Percentiles rank a stretch among this genome's conserved stretches.
phyloP scores from a whole-genome alignment of 2,797 vertebrate species.

The Gymnothorax javanicus region DNA sequence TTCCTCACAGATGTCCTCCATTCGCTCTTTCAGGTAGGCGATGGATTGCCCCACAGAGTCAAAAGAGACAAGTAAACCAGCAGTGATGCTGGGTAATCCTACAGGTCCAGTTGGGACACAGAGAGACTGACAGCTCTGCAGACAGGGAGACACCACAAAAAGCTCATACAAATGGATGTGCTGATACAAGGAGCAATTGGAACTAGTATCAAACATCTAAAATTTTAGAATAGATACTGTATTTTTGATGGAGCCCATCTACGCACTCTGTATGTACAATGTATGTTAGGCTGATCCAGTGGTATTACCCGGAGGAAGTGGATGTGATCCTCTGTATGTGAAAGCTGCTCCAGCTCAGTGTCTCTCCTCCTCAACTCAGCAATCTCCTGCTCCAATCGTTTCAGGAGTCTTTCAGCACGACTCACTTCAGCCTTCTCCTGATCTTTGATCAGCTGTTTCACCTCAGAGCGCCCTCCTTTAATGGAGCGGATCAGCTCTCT shows the following conservation, averaged over 20 bases:
- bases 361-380: slow-evolving; percentile 20
- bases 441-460: slow-evolving; percentile 47
- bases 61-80: too few relatives aligned
- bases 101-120: not conserved
- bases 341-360: slow-evolving; percentile 22
- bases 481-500: slow-evolving; percentile 42
- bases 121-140: slow-evolving; percentile 29
- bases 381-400: slow-evolving; percentile 38
- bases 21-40: too few relatives aligned
- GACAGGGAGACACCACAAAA: not conserved
- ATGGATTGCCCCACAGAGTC: too few relatives aligned
- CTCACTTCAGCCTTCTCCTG: slow-evolving; percentile 42
- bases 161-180: not conserved
- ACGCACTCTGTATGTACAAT: not conserved
- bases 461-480: slow-evolving; percentile 32
- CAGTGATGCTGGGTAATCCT: too few relatives aligned
- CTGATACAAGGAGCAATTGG: not conserved
- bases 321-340: slow-evolving; percentile 27
- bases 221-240: not conserved
- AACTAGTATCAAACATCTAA: too few relatives aligned
- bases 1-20: too few relatives aligned
- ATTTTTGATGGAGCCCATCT: not conserved
- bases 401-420: slow-evolving; percentile 24
- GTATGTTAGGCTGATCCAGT: not conserved
- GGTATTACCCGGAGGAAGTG: slow-evolving; percentile 25